These are phyloP conservation scores for Mionectes olivaceus DNA, from an alignment of 2,797 vertebrate genomes.

Conservation along the genomic window DNA sequence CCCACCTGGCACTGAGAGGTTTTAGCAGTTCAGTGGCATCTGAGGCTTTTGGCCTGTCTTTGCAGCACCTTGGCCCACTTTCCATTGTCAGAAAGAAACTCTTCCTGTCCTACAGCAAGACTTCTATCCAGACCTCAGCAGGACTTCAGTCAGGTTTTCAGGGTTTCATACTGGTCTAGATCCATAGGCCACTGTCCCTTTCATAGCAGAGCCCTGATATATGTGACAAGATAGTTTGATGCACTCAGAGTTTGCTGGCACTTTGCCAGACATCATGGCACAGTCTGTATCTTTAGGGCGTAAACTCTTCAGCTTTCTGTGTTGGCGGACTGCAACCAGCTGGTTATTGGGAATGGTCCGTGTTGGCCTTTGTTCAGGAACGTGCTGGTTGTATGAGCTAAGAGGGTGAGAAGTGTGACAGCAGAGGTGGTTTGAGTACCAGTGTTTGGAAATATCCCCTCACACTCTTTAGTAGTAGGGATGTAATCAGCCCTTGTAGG, in stretches of 20 bases:
- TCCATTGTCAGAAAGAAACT: background rate
- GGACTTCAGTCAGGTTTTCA: background rate
- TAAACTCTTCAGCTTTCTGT: background rate
- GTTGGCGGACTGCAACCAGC: background rate
- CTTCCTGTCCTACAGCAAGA: background rate
- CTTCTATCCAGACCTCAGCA: background rate
- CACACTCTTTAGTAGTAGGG: background rate
- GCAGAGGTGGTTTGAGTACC: background rate
- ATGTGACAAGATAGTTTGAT: background rate
- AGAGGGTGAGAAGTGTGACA: background rate
- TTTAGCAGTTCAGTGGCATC: background rate
- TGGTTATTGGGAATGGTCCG: background rate
- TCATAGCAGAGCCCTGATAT: background rate
- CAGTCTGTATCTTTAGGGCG: background rate
- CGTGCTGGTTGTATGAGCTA: background rate
- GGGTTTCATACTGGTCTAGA: background rate
- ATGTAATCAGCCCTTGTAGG: background rate
- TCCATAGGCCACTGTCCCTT: background rate
- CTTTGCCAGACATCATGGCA: background rate
- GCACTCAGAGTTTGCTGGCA: background rate
- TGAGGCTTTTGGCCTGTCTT: background rate
- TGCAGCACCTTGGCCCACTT: background rate
- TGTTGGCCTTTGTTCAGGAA: background rate
- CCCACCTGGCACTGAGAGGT: background rate
- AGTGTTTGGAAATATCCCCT: background rate